A percentile compares a stretch with the other conserved stretches of the same genome.
These are phyloP conservation scores for Danio albolineatus DNA, from an alignment of 2,797 vertebrate species.

Conservation along the genomic window DNA sequence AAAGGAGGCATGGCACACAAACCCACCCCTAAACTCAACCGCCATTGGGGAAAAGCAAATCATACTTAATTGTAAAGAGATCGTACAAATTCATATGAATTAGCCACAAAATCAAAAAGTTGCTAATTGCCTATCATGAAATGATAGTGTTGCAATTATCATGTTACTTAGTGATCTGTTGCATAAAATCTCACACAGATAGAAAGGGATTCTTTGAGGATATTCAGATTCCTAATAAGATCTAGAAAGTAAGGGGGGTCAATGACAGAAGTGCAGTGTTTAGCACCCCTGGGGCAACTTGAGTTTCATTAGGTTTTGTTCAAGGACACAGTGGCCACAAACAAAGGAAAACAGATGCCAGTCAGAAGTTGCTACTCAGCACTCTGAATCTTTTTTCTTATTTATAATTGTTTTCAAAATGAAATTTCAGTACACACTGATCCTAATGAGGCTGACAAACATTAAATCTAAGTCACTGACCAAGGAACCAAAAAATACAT, in stretches of 20 bases:
- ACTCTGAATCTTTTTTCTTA: neutral
- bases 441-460: neutral
- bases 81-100: no score
- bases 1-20: no score
- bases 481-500: neutral
- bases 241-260: neutral
- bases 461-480: slow-evolving; percentile 13
- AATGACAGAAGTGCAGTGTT: neutral
- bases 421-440: neutral
- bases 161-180: neutral
- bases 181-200: neutral
- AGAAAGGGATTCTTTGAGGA: neutral
- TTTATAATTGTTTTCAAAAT: neutral
- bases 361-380: neutral
- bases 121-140: no score
- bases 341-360: slow-evolving; percentile 11
- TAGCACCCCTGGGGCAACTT: slow-evolving; percentile 17
- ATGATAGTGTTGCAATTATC: neutral
- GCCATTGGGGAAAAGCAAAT: no score
- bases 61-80: no score
- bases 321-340: slow-evolving; percentile 39
- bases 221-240: neutral
- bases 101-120: no score
- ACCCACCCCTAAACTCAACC: no score
- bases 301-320: slow-evolving; percentile 37